Evolutionary conservation across 2,888 invertebrate species (phyloP).

Genomic region (Blera fallax): DNA sequence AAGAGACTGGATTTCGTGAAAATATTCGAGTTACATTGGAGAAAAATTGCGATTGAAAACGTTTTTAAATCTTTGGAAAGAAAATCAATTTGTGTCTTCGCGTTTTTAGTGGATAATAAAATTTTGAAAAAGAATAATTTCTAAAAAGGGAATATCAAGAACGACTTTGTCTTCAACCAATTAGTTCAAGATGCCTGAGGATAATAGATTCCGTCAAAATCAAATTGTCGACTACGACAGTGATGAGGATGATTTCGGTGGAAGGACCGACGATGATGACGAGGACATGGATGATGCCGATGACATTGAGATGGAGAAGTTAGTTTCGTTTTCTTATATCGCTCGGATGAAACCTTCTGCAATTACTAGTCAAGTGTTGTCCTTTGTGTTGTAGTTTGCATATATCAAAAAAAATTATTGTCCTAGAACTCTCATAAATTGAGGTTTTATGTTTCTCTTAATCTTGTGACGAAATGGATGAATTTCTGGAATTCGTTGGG

Average conservation of each 20-base stretch:
- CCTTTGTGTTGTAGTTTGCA: neutral
- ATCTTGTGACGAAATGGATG: neutral
- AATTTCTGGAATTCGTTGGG: neutral
- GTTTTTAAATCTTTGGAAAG: neutral
- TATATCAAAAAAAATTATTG: neutral
- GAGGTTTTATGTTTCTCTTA: neutral
- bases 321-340: slow-evolving; percentile 35
- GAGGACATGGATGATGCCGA: slow-evolving; percentile 75
- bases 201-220: slow-evolving; percentile 74
- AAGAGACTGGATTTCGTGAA: neutral
- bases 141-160: neutral
- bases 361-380: neutral
- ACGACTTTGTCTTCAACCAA: neutral
- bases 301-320: slow-evolving; percentile 79
- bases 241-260: slow-evolving; percentile 78
- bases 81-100: neutral
- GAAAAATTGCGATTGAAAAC: neutral
- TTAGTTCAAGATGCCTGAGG: slow-evolving; percentile 58
- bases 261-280: slow-evolving; percentile 74
- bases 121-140: neutral
- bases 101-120: neutral
- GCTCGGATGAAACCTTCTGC: neutral
- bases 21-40: neutral
- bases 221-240: slow-evolving; percentile 78
- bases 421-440: neutral